Evolutionary conservation across 2,797 vertebrate genomes (phyloP), one percentile per base, ranked within the genome.

Genomic region (Huso huso): DNA sequence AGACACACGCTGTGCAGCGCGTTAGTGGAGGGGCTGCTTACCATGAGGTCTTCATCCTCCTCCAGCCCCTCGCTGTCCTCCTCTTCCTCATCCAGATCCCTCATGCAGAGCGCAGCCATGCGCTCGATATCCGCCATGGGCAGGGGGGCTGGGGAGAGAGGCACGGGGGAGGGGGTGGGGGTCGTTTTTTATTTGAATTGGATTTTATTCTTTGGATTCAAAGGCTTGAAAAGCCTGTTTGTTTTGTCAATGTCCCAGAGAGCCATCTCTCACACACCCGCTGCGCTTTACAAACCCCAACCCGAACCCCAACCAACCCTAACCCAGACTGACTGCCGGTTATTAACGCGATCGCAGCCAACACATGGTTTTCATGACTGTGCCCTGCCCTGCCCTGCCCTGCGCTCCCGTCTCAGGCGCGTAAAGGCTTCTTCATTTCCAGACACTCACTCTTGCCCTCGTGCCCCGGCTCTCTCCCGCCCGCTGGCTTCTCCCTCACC

Each of bases 41-140:
- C 95, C 91, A 96, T 68, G n/a, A 96, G 74, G 66, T 94, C 93
- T 69, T 86, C 87, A n/a, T 93, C 92, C 0, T 89, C 84, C 1
- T 93, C 89, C 9, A 93, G 85, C 64, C 92, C 85, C 1, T 90
- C 91, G 0, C 92, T 92, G 0, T 80, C 88, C 4, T 86, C 89
- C 0, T 90, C 90, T 0, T 84, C 82, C 53, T 93, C 90, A 7
- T 94, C 93, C 7, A 87, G 72, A 74, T 97, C 94, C 78, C 86
- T 92, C 94, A 97, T 94, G 70, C 95, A 97, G 48, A 95, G 81
- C 10, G 88, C 91, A 0, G 94, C 92, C 95, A 96, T 96, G 59
- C 79, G 84, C 75, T 96, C 93, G 7, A 97, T 96, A 37, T 94
- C 87, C 59, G 86, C 91, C 92, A 97, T 93, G 3, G 91, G 81